These are phyloP conservation scores for Hipparchia sbordonii DNA, from an alignment of 2,888 invertebrate species.

Conservation along the genomic window DNA sequence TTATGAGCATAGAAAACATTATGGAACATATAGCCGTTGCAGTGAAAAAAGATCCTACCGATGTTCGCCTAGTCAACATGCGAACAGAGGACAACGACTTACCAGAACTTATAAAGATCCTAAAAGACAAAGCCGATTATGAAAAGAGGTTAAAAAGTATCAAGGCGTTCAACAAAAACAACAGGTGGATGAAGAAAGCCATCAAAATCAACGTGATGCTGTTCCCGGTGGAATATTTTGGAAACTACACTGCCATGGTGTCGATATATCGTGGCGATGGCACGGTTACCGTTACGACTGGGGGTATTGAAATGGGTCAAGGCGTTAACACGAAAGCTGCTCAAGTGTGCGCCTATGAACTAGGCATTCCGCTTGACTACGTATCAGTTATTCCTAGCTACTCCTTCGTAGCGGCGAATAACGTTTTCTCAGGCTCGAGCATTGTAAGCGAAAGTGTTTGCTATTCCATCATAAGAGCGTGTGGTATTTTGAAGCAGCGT, in stretches of 20 bases:
- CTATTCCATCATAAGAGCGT: slow-evolving; percentile 82
- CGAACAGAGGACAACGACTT: slow-evolving; percentile 67
- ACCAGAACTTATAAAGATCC: slow-evolving; percentile 78
- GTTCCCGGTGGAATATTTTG: slow-evolving; percentile 82
- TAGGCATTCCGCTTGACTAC: slow-evolving; percentile 86
- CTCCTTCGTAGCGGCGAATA: slow-evolving; percentile 84
- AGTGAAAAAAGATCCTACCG: slow-evolving; percentile 82
- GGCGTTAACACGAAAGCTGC: slow-evolving; percentile 91
- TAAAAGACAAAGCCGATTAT: slow-evolving; percentile 73
- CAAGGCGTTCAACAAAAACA: slow-evolving; percentile 83
- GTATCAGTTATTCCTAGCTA: slow-evolving; percentile 84
- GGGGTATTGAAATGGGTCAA: slow-evolving; percentile 90
- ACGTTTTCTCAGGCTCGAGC: slow-evolving; percentile 85
- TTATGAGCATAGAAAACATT: slow-evolving; percentile 84
- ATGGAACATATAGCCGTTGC: slow-evolving; percentile 86
- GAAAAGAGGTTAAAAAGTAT: slow-evolving; percentile 75
- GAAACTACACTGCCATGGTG: slow-evolving; percentile 83
- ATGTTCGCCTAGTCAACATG: slow-evolving; percentile 84
- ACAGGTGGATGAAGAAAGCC: slow-evolving; percentile 90
- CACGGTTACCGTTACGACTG: slow-evolving; percentile 86
- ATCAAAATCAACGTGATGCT: slow-evolving; percentile 85
- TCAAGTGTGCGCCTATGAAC: slow-evolving; percentile 88
- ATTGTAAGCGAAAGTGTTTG: slow-evolving; percentile 85
- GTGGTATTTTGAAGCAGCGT: slow-evolving; percentile 80
- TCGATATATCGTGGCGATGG: slow-evolving; percentile 87